Evolutionary conservation across 2,797 vertebrate genomes (phyloP).

Genomic region (Anableps anableps): DNA sequence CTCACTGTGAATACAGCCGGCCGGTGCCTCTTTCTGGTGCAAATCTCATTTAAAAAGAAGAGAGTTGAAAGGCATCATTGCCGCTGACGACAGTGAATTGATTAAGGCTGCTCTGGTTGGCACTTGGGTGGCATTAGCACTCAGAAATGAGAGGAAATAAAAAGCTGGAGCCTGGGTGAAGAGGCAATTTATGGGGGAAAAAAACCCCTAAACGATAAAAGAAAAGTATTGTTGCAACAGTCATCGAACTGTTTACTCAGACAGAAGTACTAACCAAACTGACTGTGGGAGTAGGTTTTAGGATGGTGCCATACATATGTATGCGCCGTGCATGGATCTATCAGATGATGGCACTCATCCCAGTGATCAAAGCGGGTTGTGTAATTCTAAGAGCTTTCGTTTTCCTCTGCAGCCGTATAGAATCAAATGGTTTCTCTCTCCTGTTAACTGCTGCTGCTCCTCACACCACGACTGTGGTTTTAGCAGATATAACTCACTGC

Average conservation of each 20-base stretch:
- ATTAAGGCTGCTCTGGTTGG: slow-evolving; percentile 49
- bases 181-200: neutral
- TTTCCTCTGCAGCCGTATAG: slow-evolving; percentile 30
- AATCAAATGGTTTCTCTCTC: slow-evolving; percentile 56
- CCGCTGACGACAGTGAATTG: slow-evolving; percentile 50
- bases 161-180: slow-evolving; percentile 21
- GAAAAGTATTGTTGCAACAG: neutral
- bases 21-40: slow-evolving; percentile 59
- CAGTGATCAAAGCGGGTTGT: slow-evolving; percentile 63
- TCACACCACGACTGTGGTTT: slow-evolving; percentile 16
- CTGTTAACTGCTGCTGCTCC: slow-evolving; percentile 38
- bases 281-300: slow-evolving; percentile 10
- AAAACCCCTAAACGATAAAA: neutral
- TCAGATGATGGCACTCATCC: slow-evolving; percentile 57
- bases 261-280: slow-evolving; percentile 3
- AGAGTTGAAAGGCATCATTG: slow-evolving; percentile 63
- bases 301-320: slow-evolving; percentile 3
- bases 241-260: slow-evolving; percentile 12
- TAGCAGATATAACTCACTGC: slow-evolving; percentile 39
- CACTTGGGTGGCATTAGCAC: slow-evolving; percentile 41
- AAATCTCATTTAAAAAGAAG: slow-evolving; percentile 62
- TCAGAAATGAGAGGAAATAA: slow-evolving; percentile 27
- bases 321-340: slow-evolving; percentile 9
- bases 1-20: slow-evolving; percentile 40
- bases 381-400: slow-evolving; percentile 37